Conservation (phyloP, 2,113 vertebrate species). For the Nestor notabilis region DNA sequence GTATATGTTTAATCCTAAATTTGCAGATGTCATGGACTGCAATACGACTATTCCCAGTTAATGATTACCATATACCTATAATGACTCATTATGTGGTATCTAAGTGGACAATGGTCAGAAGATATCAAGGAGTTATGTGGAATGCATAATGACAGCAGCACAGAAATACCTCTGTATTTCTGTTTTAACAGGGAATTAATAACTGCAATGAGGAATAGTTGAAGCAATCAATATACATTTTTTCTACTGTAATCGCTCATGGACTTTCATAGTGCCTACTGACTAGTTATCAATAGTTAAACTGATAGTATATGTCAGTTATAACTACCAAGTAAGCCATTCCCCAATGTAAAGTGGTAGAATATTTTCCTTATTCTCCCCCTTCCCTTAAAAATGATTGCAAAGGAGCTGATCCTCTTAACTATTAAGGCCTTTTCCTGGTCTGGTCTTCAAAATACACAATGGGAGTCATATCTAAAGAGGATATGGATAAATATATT, state of each 20-base stretch:
- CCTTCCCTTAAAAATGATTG: neutral
- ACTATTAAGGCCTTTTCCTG: neutral
- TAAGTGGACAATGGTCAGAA: neutral
- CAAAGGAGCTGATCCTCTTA: neutral
- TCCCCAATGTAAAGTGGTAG: neutral
- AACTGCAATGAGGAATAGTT: neutral
- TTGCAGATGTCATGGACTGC: neutral
- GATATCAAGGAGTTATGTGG: neutral
- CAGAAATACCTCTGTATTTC: neutral
- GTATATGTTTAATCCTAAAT: neutral
- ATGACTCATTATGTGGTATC: neutral
- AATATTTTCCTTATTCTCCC: neutral
- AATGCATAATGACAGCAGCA: neutral
- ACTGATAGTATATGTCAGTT: neutral
- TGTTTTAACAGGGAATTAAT: neutral
- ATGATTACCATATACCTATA: neutral
- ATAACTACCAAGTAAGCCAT: neutral
- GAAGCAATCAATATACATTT: neutral
- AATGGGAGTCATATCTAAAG: neutral
- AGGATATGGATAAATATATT: neutral
- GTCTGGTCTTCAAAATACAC: neutral
- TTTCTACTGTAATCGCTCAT: neutral
- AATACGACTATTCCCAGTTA: neutral
- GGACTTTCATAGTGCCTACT: neutral
- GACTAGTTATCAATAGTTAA: neutral